A percentile compares a stretch with the other conserved stretches of the same genome.
These are phyloP conservation scores for Andrena marginata DNA, from an alignment of 2,888 invertebrate species.

Conservation along the genomic window DNA sequence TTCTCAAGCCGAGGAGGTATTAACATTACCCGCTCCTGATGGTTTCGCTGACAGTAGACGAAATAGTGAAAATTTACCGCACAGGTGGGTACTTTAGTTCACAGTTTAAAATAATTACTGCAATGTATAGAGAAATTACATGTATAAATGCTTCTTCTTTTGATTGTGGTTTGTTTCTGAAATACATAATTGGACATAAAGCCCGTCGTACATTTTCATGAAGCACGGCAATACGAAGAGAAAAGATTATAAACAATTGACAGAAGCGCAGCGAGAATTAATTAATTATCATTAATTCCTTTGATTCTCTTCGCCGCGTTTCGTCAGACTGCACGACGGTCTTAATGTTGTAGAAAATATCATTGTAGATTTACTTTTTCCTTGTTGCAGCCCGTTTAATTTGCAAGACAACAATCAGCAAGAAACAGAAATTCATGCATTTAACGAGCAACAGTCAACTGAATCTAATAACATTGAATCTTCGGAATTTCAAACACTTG, in stretches of 20 bases:
- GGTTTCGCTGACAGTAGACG: slow-evolving; percentile 94
- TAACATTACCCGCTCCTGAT: slow-evolving; percentile 91
- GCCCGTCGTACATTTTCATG: too few relatives aligned
- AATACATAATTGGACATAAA: too few relatives aligned
- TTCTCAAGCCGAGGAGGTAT: slow-evolving; percentile 87
- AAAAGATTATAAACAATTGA: too few relatives aligned
- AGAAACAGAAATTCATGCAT: slow-evolving; percentile 49
- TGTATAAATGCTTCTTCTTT: too few relatives aligned
- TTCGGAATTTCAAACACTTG: slow-evolving; percentile 76
- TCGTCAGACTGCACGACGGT: too few relatives aligned
- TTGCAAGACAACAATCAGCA: slow-evolving; percentile 72
- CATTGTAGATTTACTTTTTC: slow-evolving; percentile 10
- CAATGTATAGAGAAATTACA: too few relatives aligned
- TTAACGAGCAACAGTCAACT: slow-evolving; percentile 62
- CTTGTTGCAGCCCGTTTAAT: slow-evolving; percentile 73
- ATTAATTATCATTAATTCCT: too few relatives aligned
- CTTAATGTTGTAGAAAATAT: background rate
- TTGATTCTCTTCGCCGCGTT: too few relatives aligned
- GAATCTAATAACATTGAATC: slow-evolving; percentile 73
- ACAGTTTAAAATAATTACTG: background rate
- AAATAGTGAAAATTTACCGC: slow-evolving; percentile 80
- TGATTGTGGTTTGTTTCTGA: too few relatives aligned
- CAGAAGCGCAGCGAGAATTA: too few relatives aligned
- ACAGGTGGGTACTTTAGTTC: slow-evolving; percentile 67
- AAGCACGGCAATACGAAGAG: too few relatives aligned